Percentiles rank a stretch among this genome's conserved stretches.
Evolutionary conservation across 1,140 invertebrate species (phyloP).

Genomic region (Hylaeus anthracinus): DNA sequence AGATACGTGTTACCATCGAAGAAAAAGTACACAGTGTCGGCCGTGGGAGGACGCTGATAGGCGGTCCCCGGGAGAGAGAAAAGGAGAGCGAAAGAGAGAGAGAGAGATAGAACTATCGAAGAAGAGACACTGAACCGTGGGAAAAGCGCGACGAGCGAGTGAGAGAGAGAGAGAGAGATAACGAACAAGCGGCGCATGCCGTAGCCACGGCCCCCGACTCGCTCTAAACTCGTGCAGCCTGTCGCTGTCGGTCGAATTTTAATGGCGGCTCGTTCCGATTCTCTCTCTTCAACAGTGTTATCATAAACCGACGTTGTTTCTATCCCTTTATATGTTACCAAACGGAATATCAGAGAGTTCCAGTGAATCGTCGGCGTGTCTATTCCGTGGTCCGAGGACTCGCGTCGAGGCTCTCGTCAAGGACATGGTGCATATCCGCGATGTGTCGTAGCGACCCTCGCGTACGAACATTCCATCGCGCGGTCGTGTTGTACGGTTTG

Average conservation of each 20-base stretch:
- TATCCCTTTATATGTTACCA: constrained; percentile 28
- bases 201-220: constrained; percentile 67
- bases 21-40: background rate
- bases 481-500: constrained; percentile 41
- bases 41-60: constrained; percentile 20
- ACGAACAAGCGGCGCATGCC: constrained; percentile 64
- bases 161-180: constrained; percentile 43
- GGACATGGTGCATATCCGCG: constrained; percentile 69
- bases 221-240: constrained; percentile 64
- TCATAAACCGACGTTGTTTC: constrained; percentile 69
- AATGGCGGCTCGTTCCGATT: constrained; percentile 75
- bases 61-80: constrained; percentile 24
- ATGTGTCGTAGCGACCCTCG: constrained; percentile 67
- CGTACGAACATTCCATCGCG: constrained; percentile 56
- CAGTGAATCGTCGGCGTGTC: constrained; percentile 5
- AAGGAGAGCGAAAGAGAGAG: constrained; percentile 40
- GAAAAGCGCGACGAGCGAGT: constrained; percentile 26
- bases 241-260: constrained; percentile 74
- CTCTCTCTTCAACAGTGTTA: constrained; percentile 71
- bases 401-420: constrained; percentile 24
- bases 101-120: constrained; percentile 30
- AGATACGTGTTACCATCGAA: background rate
- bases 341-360: background rate
- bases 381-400: constrained; percentile 14
- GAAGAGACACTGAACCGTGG: constrained; percentile 40